Conservation (phyloP, 1,140 invertebrate genomes). For the Anadara kagoshimensis region DNA sequence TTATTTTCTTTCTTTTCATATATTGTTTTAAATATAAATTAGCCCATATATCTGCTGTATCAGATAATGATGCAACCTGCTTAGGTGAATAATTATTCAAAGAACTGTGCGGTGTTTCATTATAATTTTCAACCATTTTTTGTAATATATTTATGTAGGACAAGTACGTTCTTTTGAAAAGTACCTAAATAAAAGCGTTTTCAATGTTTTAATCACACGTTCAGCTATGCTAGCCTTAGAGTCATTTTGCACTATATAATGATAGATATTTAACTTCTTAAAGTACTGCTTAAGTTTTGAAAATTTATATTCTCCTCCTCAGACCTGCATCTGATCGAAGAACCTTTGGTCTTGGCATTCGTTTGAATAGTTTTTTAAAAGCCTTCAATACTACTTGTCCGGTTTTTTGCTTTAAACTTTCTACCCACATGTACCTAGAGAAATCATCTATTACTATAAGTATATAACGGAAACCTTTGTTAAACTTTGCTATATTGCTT, state of each 20-base stretch:
- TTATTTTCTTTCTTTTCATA: background rate
- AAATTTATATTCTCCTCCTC: no score
- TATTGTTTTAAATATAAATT: slow-evolving; percentile 19
- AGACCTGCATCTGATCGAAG: no score
- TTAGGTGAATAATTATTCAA: slow-evolving; percentile 26
- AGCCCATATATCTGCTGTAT: slow-evolving; percentile 21
- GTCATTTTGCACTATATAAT: slow-evolving; percentile 23
- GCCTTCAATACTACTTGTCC: slow-evolving; percentile 4
- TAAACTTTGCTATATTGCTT: slow-evolving; percentile 26
- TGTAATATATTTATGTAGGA: slow-evolving; percentile 15
- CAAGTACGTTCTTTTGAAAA: slow-evolving; percentile 28
- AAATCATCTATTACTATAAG: slow-evolving; percentile 24
- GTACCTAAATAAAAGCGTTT: slow-evolving; percentile 12
- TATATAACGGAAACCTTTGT: slow-evolving; percentile 22
- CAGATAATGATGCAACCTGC: slow-evolving; percentile 8
- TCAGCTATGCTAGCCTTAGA: slow-evolving; percentile 17
- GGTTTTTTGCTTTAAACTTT: slow-evolving; percentile 20
- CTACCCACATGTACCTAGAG: slow-evolving; percentile 14
- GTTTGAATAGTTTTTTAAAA: slow-evolving; percentile 6
- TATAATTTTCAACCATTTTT: slow-evolving; percentile 20
- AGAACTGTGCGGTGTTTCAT: slow-evolving; percentile 21
- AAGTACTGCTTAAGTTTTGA: background rate
- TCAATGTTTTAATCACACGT: slow-evolving; percentile 27
- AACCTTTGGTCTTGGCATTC: no score
- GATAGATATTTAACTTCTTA: background rate